Base-by-base conservation (phyloP, 2,113 vertebrate genomes). In the Ptychochromis oligacanthus region DNA sequence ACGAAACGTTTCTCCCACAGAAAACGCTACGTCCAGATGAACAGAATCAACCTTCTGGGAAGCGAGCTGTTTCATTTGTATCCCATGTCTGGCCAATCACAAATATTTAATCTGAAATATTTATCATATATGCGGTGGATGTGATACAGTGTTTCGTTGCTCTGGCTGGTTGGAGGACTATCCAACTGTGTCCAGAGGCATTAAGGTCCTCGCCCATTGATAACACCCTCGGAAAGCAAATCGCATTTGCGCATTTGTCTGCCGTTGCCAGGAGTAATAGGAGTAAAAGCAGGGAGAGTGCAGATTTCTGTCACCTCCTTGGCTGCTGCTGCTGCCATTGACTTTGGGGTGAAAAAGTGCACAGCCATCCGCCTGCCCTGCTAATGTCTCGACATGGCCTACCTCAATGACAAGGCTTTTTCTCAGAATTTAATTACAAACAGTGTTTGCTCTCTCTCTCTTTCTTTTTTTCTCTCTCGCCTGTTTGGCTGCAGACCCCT, bases 361-460 rank as follows among this genome's bases (percentile, higher is more conserved):
- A 36, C 76, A 26, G 65, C 36, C 82, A 36, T n/a, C 58, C 46
- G n/a, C 1, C 55, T 31, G 24, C 10, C 67, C 78, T 36, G 77
- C 74, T 90, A 86, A 89, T 85, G 82, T 83, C 65, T 87, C 82
- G 54, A 58, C 81, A 64, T 34, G 84, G 57, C 77, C 75, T 18
- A 57, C 79, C 59, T 74, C 81, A 80, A 65, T 59, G 72, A 87
- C 85, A 85, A 58, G 59, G 79, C 57, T 81, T 91, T 85, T 79
- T 92, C 84, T 80, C 81, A 81, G 87, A 61, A 62, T 88, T 90
- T 88, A 86, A 93, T 91, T 88, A 87, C 61, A 89, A 89, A 84
- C 52, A 82, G 61, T 59, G 24, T 89, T 87, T 84, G 78, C 67
- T 58, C 64, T 57, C 31, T 59, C 13, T 22, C 55, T 46, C 24